Evolutionary conservation across 1,140 invertebrate species (phyloP).

Genomic region (Diorhabda carinulata): DNA sequence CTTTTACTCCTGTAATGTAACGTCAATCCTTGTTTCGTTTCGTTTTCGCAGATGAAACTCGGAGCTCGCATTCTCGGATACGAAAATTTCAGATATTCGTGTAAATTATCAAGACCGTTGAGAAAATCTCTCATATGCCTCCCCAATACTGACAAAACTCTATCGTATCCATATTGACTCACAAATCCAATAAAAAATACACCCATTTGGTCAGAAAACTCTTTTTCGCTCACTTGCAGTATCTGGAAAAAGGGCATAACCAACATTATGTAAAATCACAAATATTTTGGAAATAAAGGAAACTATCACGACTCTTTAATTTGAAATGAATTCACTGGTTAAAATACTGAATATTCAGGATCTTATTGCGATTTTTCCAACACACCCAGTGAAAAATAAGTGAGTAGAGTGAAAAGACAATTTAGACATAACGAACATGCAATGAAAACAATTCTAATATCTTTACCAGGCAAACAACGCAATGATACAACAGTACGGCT

Average conservation of each 20-base stretch:
- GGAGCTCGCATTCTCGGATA: conserved; percentile 91
- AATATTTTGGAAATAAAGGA: too few species aligned
- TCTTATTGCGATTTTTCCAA: too few species aligned
- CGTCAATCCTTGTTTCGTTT: conserved; percentile 84
- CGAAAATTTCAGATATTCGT: conserved; percentile 95
- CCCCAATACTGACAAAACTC: conserved; percentile 83
- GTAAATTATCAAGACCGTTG: conserved; percentile 93
- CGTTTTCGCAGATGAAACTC: conserved; percentile 94
- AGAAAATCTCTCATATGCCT: conserved; percentile 93
- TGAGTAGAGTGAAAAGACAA: too few species aligned
- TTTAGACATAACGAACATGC: too few species aligned
- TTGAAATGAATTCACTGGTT: too few species aligned
- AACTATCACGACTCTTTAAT: too few species aligned
- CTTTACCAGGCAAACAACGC: too few species aligned
- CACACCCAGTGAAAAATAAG: too few species aligned
- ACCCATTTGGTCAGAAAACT: conserved; percentile 89
- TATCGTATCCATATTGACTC: conserved; percentile 92
- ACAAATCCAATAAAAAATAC: conserved; percentile 87
- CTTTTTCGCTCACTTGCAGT: conserved; percentile 74
- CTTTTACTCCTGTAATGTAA: conserved; percentile 91
- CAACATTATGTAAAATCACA: too few species aligned
- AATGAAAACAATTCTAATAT: too few species aligned
- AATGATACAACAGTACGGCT: too few species aligned
- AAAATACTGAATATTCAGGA: too few species aligned
- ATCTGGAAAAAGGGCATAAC: conserved; percentile 55